Evolutionary conservation across 1,140 invertebrate genomes (phyloP).

Genomic region (Ericerus pela): DNA sequence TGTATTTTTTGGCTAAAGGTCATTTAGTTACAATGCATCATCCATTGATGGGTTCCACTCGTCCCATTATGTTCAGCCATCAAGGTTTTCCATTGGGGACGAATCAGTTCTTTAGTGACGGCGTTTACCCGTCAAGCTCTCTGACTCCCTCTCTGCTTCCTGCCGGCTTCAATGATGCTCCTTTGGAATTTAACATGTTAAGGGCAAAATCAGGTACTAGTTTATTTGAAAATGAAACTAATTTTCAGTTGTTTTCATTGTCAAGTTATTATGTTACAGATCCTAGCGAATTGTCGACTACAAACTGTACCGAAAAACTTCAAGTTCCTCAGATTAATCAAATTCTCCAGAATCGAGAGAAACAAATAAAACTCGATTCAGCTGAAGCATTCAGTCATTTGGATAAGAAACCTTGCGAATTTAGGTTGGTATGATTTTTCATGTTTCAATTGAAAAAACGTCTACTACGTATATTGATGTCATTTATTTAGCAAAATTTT

Average conservation of each 20-base stretch:
- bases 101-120: neutral
- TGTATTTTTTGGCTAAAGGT: neutral
- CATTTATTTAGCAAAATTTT: too few species aligned
- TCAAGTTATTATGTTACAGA: neutral
- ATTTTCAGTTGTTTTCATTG: neutral
- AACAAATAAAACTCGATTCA: neutral
- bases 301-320: neutral
- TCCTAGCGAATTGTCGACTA: neutral
- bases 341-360: neutral
- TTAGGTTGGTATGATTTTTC: too few species aligned
- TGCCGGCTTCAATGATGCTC: slow-evolving; percentile 1
- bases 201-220: neutral
- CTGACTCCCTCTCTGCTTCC: neutral
- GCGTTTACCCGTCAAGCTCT: neutral
- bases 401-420: too few species aligned
- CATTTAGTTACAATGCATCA: slow-evolving; percentile 1
- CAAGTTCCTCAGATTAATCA: neutral
- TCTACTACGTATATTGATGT: too few species aligned
- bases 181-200: neutral
- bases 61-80: neutral
- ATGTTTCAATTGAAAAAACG: too few species aligned
- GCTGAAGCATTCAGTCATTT: neutral
- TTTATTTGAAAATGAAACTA: neutral
- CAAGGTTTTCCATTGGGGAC: neutral
- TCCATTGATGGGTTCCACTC: neutral